phyloP scores from a whole-genome alignment of 2,113 vertebrate genomes.

The Alosa alosa region DNA sequence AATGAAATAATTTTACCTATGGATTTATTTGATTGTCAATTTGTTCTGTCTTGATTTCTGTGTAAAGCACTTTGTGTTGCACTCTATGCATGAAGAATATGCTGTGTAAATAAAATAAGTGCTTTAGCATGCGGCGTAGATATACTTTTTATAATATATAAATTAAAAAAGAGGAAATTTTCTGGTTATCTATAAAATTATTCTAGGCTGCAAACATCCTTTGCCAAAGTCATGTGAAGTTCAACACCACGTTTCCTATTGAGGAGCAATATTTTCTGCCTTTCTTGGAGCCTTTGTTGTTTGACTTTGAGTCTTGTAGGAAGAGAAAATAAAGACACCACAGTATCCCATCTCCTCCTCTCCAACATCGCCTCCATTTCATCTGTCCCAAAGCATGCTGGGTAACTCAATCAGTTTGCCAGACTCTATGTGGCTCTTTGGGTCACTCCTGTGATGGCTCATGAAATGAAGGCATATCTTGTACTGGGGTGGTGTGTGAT shows the following conservation, averaged over 20 bases:
- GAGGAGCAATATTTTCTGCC: neutral
- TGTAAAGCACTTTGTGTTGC: too few species aligned
- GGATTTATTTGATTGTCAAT: too few species aligned
- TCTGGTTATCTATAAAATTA: neutral
- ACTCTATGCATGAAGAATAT: too few species aligned
- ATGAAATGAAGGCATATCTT: conserved; percentile 27
- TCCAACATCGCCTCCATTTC: conserved; percentile 10
- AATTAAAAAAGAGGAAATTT: neutral
- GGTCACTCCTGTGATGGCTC: conserved; percentile 27
- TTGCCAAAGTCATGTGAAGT: neutral
- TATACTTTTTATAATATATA: neutral
- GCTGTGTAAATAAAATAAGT: too few species aligned
- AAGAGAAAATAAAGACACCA: neutral
- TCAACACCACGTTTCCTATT: neutral
- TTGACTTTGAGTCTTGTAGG: neutral
- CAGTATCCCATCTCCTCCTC: neutral
- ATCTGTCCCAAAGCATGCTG: conserved; percentile 26
- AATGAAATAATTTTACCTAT: too few species aligned
- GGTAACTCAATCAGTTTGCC: conserved; percentile 32
- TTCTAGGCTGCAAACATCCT: neutral
- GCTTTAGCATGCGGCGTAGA: neutral
- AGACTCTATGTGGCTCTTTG: conserved; percentile 4
- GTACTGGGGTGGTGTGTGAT: neutral
- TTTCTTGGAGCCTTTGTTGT: neutral
- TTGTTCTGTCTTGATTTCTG: too few species aligned